Base-by-base conservation (phyloP, 2,888 invertebrate species). In the Halictus quadricinctus region DNA sequence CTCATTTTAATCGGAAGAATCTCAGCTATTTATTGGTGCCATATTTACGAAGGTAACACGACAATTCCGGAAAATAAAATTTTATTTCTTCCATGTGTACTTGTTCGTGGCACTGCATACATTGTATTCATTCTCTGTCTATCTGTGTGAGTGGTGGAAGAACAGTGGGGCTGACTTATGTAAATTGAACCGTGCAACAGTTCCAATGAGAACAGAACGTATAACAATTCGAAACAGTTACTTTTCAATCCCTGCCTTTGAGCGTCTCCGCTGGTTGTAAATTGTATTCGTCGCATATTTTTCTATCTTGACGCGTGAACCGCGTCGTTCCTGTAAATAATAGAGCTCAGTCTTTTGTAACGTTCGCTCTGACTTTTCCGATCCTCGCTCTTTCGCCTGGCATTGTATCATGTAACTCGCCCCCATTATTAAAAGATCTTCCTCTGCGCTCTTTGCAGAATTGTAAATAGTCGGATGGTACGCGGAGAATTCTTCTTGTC, bases 311-410 rank as follows among this genome's bases (percentile, higher is more conserved):
- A 79, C 74, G 76, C 64, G 78, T 8, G 13, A 46, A 69, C 72
- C 60, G 18, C n/a, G 48, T 36, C 12, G 21, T 18, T 13, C 15
- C 72, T 86, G 87, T 87, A 87, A 76, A 86, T 87, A 86, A 72
- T 41, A 76, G 78, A 79, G 13, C 1, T 48, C 69, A 78, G 58
- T 75, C 36, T 87, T 87, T 86, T 87, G 15, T 87, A 87, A 86
- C 72, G 76, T 72, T 81, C 72, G 75, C 73, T 73, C 69, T 81
- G 80, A 76, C 76, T 84, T 81, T 74, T 81, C 43, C 43, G 41
- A 72, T 66, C 60, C 43, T 36, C 29, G 18, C 50, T 41, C 21
- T 48, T 78, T 41, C 12, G 41, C 48, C 78, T 75, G 73, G 41
- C 84, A 76, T 25, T 70, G 21, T 10, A 54, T 46, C 75, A 43